phyloP scores from a whole-genome alignment of 2,888 invertebrate genomes.

The Psococerastis gibbosa region DNA sequence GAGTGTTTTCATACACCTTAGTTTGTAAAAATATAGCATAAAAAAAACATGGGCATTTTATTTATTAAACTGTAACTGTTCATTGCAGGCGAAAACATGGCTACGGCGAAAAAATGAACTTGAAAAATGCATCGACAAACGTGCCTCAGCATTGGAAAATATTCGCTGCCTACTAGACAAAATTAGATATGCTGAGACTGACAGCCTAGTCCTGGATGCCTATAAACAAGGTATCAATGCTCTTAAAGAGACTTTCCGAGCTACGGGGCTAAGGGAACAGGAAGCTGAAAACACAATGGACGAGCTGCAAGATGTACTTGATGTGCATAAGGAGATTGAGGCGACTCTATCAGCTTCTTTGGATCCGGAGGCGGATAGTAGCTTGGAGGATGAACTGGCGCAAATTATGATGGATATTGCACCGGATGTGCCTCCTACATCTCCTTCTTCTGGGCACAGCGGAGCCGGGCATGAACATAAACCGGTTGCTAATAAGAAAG shows the following conservation, averaged over 20 bases:
- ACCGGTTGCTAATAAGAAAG: background rate
- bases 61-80: no score
- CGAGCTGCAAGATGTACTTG: conserved; percentile 47
- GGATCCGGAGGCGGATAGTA: conserved; percentile 34
- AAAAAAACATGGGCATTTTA: no score
- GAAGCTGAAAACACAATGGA: conserved; percentile 50
- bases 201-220: conserved; percentile 34
- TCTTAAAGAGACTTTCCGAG: conserved; percentile 42
- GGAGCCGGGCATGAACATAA: background rate
- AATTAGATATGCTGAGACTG: conserved; percentile 36
- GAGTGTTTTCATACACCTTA: no score
- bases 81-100: conserved; percentile 36
- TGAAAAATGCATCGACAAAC: conserved; percentile 32
- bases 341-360: conserved; percentile 30
- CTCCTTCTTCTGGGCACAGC: background rate
- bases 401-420: conserved; percentile 30
- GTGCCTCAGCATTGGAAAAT: conserved; percentile 35
- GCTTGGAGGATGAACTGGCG: conserved; percentile 45
- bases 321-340: conserved; percentile 36
- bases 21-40: no score
- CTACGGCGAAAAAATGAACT: conserved; percentile 40
- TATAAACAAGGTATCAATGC: conserved; percentile 48
- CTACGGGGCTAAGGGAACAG: conserved; percentile 44
- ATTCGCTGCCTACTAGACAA: conserved; percentile 36
- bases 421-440: background rate